A percentile compares a stretch with the other conserved stretches of the same genome.
Evolutionary conservation across 2,888 invertebrate genomes (phyloP).

Genomic region (Mythimna impura): DNA sequence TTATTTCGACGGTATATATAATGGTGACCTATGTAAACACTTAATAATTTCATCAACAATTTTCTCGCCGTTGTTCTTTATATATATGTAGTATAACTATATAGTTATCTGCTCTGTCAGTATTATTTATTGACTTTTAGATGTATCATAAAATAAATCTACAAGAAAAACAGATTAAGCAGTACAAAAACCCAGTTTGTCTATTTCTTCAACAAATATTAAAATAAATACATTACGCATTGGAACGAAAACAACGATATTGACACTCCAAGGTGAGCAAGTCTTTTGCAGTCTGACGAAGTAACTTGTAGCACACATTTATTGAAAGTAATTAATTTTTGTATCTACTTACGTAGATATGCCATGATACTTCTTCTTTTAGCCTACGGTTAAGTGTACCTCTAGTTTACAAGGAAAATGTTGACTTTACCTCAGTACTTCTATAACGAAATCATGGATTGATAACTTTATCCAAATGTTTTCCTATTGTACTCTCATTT

Average conservation of each 20-base stretch:
- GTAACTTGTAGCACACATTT: slow-evolving; percentile 3
- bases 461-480: slow-evolving; percentile 31
- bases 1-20: too few relatives aligned
- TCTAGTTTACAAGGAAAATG: slow-evolving; percentile 38
- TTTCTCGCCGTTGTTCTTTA: too few relatives aligned
- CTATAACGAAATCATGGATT: background rate
- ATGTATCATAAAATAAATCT: background rate
- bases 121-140: too few relatives aligned
- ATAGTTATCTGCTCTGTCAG: too few relatives aligned
- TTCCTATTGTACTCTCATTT: slow-evolving; percentile 36
- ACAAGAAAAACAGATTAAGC: background rate
- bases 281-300: slow-evolving; percentile 17
- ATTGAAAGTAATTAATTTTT: background rate
- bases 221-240: slow-evolving; percentile 5
- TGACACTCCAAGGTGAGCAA: slow-evolving; percentile 51
- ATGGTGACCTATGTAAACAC: too few relatives aligned
- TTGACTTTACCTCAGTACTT: slow-evolving; percentile 6
- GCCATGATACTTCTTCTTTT: too few relatives aligned
- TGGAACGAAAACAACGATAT: slow-evolving; percentile 14
- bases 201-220: background rate
- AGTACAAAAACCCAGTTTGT: background rate
- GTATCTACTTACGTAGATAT: background rate
- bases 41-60: too few relatives aligned
- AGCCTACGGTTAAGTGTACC: background rate
- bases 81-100: too few relatives aligned